phyloP scores from a whole-genome alignment of 2,888 invertebrate genomes.

The Eristalis tenax region DNA sequence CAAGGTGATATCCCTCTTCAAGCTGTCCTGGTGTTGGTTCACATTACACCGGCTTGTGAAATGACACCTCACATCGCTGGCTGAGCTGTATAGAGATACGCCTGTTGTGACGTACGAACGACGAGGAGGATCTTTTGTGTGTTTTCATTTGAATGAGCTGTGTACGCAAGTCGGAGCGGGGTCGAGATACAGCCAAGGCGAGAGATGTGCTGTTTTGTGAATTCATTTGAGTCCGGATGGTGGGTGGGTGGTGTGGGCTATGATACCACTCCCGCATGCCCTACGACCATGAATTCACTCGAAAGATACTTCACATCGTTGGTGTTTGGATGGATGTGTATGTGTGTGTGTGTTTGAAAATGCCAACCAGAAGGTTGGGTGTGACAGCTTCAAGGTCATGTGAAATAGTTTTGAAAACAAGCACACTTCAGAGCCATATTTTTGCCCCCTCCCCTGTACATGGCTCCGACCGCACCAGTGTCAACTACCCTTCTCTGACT shows the following conservation, averaged over 20 bases:
- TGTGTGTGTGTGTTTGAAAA: neutral
- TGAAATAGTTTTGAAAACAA: slow-evolving; percentile 58
- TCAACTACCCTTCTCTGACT: slow-evolving; percentile 16
- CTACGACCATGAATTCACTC: slow-evolving; percentile 52
- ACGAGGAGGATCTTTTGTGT: neutral
- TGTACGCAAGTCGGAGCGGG: neutral
- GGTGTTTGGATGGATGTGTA: neutral
- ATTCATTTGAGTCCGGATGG: slow-evolving; percentile 5
- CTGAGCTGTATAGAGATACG: too few relatives aligned
- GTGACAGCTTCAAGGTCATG: slow-evolving; percentile 51
- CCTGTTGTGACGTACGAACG: neutral
- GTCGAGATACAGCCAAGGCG: neutral
- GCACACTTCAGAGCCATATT: slow-evolving; percentile 40
- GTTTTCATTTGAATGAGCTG: neutral
- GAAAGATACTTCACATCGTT: slow-evolving; percentile 40
- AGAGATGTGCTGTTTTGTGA: neutral
- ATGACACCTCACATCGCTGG: neutral
- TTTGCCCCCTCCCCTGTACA: neutral
- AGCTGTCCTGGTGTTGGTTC: neutral
- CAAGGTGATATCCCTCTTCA: slow-evolving; percentile 16
- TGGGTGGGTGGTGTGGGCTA: neutral
- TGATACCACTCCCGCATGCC: neutral
- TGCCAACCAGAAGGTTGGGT: neutral
- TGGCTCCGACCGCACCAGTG: slow-evolving; percentile 9
- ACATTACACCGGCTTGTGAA: neutral